Conservation (phyloP, 23 tunicate genomes). For the Trididemnum nubilum region DNA sequence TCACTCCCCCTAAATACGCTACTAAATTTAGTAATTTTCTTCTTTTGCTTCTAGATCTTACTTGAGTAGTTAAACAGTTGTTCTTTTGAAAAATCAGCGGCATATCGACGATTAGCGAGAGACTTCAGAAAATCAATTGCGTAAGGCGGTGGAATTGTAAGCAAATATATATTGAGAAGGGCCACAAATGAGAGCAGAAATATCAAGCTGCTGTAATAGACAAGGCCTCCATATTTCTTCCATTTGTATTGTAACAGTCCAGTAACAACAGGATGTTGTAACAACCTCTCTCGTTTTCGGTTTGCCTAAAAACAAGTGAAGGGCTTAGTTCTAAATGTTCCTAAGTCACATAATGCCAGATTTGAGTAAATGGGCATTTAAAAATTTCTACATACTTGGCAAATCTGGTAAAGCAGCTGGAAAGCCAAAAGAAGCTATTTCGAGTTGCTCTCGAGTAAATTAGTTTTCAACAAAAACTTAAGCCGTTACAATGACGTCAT, state of each 20-base stretch:
- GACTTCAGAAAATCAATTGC: conserved; percentile 80
- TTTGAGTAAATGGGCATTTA: too few relatives aligned
- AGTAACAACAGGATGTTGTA: conserved; percentile 87
- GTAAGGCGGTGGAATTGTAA: conserved; percentile 78
- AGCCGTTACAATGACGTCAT: too few relatives aligned
- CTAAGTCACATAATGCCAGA: too few relatives aligned
- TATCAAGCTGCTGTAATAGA: conserved; percentile 65
- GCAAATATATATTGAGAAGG: conserved; percentile 55
- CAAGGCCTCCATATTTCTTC: conserved; percentile 82
- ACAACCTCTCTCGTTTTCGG: conserved; percentile 63
- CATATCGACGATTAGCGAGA: conserved; percentile 72
- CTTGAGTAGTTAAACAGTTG: conserved; percentile 68
- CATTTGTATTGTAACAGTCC: conserved; percentile 81
- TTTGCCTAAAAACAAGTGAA: conserved; percentile 57
- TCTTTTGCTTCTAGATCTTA: too few relatives aligned
- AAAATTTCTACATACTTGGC: too few relatives aligned
- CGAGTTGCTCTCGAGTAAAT: too few relatives aligned
- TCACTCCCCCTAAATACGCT: too few relatives aligned
- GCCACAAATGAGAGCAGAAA: conserved; percentile 55
- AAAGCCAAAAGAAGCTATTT: too few relatives aligned
- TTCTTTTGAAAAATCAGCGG: conserved; percentile 37
- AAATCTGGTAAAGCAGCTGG: too few relatives aligned
- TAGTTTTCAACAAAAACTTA: too few relatives aligned
- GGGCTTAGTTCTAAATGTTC: too few relatives aligned
- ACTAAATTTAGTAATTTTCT: too few relatives aligned